phyloP scores from a whole-genome alignment of 2,888 invertebrate species.

The Pseudoips prasinana region DNA sequence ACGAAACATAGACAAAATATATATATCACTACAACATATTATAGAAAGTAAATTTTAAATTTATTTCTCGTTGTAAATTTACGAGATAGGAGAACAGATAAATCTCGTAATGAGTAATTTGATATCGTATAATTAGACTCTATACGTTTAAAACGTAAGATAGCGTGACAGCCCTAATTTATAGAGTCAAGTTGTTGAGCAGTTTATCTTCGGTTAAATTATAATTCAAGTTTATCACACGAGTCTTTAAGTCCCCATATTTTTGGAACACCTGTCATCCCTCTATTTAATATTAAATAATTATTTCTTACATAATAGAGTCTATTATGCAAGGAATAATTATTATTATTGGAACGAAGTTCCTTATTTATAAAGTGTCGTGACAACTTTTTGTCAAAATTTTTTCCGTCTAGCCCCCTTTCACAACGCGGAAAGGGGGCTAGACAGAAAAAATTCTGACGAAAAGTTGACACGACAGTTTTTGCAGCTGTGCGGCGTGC shows the following conservation, averaged over 20 bases:
- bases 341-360: too few relatives aligned
- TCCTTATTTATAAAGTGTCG: too few relatives aligned
- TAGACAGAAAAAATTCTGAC: too few relatives aligned
- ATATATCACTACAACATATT: conserved; percentile 19
- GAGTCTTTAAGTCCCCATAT: conserved; percentile 11
- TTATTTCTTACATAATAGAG: too few relatives aligned
- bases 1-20: conserved; percentile 10
- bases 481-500: too few relatives aligned
- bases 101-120: conserved; percentile 34
- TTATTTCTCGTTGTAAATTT: conserved; percentile 13
- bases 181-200: conserved; percentile 21
- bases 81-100: conserved; percentile 10
- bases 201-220: conserved; percentile 26
- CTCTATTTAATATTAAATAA: too few relatives aligned
- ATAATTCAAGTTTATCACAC: conserved; percentile 26
- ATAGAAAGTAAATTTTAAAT: conserved; percentile 19
- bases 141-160: conserved; percentile 21
- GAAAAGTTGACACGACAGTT: too few relatives aligned
- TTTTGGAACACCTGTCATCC: conserved; percentile 4
- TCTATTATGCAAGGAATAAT: too few relatives aligned
- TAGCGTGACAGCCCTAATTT: conserved; percentile 22
- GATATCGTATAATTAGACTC: conserved; percentile 35
- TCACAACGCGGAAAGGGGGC: too few relatives aligned
- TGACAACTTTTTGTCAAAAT: too few relatives aligned
- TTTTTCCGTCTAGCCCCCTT: too few relatives aligned